Percentiles rank a stretch among this genome's conserved stretches.
Conservation (phyloP, 2,797 vertebrate species). For the Melanotaenia parkinsoni region DNA sequence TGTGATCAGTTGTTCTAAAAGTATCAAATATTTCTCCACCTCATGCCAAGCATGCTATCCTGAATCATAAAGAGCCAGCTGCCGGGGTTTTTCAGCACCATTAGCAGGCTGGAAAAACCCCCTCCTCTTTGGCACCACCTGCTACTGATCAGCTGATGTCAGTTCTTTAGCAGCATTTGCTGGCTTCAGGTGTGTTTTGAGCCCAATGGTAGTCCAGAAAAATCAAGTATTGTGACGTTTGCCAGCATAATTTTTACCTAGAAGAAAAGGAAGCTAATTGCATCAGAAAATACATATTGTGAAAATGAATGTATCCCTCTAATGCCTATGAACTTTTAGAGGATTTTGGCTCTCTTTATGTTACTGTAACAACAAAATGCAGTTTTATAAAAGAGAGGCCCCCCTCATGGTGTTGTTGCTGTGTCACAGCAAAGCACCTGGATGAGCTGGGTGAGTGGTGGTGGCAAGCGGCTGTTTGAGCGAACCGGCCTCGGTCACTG, state of each 20-base stretch:
- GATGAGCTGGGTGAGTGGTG: slow-evolving; percentile 26
- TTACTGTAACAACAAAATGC: background rate
- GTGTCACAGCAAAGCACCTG: slow-evolving; percentile 26
- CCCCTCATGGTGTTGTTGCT: slow-evolving; percentile 31
- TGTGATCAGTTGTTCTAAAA: slow-evolving; percentile 60
- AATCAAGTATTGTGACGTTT: background rate
- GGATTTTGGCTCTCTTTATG: background rate
- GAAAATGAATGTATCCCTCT: background rate
- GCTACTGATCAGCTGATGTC: slow-evolving; percentile 59
- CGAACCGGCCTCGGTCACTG: slow-evolving; percentile 40
- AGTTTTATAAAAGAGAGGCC: slow-evolving; percentile 3
- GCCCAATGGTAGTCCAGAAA: background rate
- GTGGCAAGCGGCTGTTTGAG: slow-evolving; percentile 39
- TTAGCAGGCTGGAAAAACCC: slow-evolving; percentile 37
- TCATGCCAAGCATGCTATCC: slow-evolving; percentile 42
- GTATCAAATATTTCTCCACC: slow-evolving; percentile 59
- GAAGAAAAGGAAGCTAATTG: background rate
- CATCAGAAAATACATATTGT: background rate
- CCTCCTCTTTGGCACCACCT: slow-evolving; percentile 52
- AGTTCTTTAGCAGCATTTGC: slow-evolving; percentile 19
- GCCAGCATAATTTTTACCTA: background rate
- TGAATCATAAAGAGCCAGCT: slow-evolving; percentile 70
- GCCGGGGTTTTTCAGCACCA: slow-evolving; percentile 50
- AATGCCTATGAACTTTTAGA: background rate
- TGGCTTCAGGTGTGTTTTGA: slow-evolving; percentile 41